These are phyloP conservation scores for Brienomyrus brachyistius DNA, from an alignment of 2,113 vertebrate species.

Conservation along the genomic window DNA sequence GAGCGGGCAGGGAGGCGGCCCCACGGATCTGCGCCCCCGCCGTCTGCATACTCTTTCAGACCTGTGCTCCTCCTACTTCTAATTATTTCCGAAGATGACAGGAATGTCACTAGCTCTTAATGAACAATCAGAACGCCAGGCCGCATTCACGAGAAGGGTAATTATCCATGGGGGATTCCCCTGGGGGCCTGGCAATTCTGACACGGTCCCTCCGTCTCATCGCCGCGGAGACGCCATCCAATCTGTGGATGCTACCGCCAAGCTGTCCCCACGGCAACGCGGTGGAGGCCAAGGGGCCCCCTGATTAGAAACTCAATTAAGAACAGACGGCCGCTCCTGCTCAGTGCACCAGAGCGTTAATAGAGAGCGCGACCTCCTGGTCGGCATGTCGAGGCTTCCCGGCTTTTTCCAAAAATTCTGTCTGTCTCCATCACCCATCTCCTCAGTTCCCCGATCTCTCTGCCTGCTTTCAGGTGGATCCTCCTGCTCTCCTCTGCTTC, in stretches of 20 bases:
- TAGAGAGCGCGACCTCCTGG: not conserved
- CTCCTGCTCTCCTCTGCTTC: not conserved
- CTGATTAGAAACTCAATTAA: constrained; percentile 20
- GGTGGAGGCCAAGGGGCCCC: not conserved
- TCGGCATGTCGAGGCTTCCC: not conserved
- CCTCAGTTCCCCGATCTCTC: not conserved
- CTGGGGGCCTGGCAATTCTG: not conserved
- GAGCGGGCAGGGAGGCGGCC: not conserved
- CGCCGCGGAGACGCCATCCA: not conserved
- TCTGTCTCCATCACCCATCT: not conserved
- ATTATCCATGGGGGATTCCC: not conserved
- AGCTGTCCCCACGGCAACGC: not conserved
- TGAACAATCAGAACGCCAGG: not conserved
- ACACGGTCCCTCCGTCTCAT: not conserved
- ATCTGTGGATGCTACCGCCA: not conserved
- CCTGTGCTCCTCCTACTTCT: not conserved
- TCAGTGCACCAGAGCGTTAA: not conserved
- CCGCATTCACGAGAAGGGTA: not conserved
- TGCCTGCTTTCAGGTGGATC: not conserved
- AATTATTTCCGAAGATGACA: not conserved
- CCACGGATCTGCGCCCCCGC: not conserved
- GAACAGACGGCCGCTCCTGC: not conserved
- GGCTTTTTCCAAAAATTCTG: not conserved
- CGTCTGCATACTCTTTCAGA: not conserved
- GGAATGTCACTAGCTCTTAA: constrained; percentile 4